Evolutionary conservation across 2,113 vertebrate genomes (phyloP), one percentile per base, ranked within the genome.

Genomic region (Myodes glareolus): DNA sequence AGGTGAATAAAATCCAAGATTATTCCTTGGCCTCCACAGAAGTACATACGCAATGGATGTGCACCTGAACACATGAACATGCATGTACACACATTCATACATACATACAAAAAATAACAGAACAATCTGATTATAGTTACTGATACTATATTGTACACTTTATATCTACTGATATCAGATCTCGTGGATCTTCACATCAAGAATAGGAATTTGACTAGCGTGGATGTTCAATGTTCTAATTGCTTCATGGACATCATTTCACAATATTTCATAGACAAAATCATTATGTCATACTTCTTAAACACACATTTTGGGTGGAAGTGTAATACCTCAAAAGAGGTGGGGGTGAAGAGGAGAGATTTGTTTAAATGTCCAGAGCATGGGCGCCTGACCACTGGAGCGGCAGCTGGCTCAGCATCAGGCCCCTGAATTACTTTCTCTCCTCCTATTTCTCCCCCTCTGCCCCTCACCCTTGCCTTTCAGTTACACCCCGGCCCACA

Each of bases 381-480:
- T 13, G 45, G 33, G 63, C 36, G 10, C 3, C 42, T 47, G 42
- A 67, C 4, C 25, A 1, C 1, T 0, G 13, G 33, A 31, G 27
- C 4, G 39, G n/a, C 47, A 61, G n/a, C 13, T 77, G 9, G 3
- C 61, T 7, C 72, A 39, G 52, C 84, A 70, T 36, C 5, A 7
- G 0, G 6, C 0, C 19, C 33, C 47, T 8, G 19, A 52, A 8
- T 19, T 2, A 3, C 36, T 27, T 45, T 3, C 80, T 3, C 7
- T 58, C 55, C 36, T 80, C 27, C 13, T 39, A 21, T 85, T 52
- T 76, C 29, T 68, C 2, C 31, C 9, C 45, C 31, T 25, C 61
- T 25, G 7, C n/a, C 42, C 13, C 3, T 75, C 16, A 33, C 11
- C 63, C 25, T 45, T 67, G 11, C 27, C 36, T 42, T 39, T 5